Evolutionary conservation across 1,140 invertebrate genomes (phyloP), one percentile per base, ranked within the genome.

Genomic region (Bilobella aurantiaca): DNA sequence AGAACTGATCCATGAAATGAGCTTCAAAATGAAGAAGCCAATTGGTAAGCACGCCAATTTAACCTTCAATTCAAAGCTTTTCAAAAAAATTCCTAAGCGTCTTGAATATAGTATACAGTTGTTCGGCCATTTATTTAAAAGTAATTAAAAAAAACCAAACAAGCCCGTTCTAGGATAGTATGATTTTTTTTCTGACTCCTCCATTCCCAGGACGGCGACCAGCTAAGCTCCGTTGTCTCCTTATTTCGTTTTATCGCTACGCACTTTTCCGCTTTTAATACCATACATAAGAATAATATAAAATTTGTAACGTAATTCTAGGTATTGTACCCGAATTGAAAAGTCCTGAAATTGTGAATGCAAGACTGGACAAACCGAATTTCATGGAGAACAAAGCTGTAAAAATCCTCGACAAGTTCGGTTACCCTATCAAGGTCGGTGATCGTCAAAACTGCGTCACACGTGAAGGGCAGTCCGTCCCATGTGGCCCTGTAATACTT

Each of bases 291-390:
- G n/a, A n/a, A n/a, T n/a, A n/a, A n/a, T n/a, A n/a, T n/a, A n/a
- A n/a, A n/a, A n/a, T n/a, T n/a, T n/a, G n/a, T n/a, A n/a, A n/a
- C n/a, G n/a, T n/a, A n/a, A n/a, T 57, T 29, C 0, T 31, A 67
- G 68, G 70, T 16, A 66, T 69, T 1, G 31, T 66, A 8, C 68
- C 70, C n/a, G 68, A 72, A 62, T 23, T 72, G 18, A 69, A 72
- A 23, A 32, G 67, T 60, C 62, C 67, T 16, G 14, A n/a, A 2
- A 64, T 49, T 25, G 57, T 67, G 32, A 72, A 72, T 32, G 16
- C 8, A 21, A 30, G 47, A 3, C 3, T 47, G 23, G 14, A 3
- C 0, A 30, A 21, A 2, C 21, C 18, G 0, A 8, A 66, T 42
- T 64, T 34, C 23, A 69, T 72, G 65, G 70, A 72, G 29, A 25